Evolutionary conservation across 2,113 vertebrate species (phyloP), one percentile per base, ranked within the genome.

Genomic region (Myotis yumanensis): DNA sequence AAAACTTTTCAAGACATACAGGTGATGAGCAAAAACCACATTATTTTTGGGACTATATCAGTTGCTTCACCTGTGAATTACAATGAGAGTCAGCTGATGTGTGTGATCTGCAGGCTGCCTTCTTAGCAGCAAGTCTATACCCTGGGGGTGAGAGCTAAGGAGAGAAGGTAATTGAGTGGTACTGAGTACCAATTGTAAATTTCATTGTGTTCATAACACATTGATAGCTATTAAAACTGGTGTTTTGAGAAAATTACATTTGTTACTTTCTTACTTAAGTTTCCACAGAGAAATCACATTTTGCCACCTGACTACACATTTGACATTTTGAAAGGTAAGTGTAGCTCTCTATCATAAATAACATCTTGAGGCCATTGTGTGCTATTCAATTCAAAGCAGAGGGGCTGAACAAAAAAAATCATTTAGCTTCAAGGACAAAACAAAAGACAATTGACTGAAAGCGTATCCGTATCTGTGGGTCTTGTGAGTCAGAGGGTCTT

Each of bases 341-440:
- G 76, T n/a, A 96, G 80, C 62, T 69, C 91, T 97, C 66, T 97
- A 32, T 95, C 96, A 96, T 98, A 97, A 98, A 97, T 96, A 97
- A 96, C 46, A 96, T 71, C 91, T 97, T 96, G 95, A 96, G 92
- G 92, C 96, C 95, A 96, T 87, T 82, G 93, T 87, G 92, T 89
- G 28, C 66, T 92, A 91, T 95, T 97, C 80, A 96, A 95, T 98
- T 96, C 95, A 97, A 98, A 97, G 83, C 76, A 97, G 96, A 97
- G 30, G 8, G 20, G 10, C 5, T 76, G 40, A 91, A 96, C 32
- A 73, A 89, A 95, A 83, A 97, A 96, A 76, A 76, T 92, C 86
- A 94, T 73, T 66, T 97, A 72, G 85, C 54, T 96, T 97, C 98
- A 98, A 98, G 97, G 98, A 85, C 95, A 96, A 98, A 98, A 96